phyloP scores from a whole-genome alignment of 2,888 invertebrate species.

The Geotrupes spiniger region DNA sequence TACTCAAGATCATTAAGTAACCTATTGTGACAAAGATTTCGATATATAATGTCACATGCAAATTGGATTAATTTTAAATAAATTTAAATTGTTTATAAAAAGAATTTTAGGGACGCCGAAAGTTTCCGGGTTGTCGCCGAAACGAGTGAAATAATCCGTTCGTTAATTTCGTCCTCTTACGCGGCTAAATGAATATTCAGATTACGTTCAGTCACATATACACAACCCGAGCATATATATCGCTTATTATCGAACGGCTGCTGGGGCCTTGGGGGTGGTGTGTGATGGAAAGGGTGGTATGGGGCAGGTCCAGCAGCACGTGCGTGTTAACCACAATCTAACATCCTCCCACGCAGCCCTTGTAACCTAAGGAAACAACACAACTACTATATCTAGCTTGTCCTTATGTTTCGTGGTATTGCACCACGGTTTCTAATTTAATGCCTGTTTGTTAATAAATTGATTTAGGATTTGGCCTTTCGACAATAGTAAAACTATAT shows the following conservation, averaged over 20 bases:
- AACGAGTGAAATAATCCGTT: too few relatives aligned
- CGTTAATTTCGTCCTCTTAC: too few relatives aligned
- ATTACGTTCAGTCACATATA: constrained; percentile 11
- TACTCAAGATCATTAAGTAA: too few relatives aligned
- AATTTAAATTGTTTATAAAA: too few relatives aligned
- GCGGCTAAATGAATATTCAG: constrained; percentile 13
- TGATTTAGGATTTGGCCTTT: too few relatives aligned
- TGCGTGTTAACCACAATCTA: constrained; percentile 48
- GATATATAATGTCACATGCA: too few relatives aligned
- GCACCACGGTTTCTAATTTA: constrained; percentile 33
- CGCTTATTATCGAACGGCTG: constrained; percentile 24
- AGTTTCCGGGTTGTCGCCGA: too few relatives aligned
- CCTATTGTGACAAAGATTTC: too few relatives aligned
- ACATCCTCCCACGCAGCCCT: constrained; percentile 49
- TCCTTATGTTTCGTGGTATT: constrained; percentile 31
- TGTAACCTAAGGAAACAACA: constrained; percentile 47
- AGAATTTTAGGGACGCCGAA: too few relatives aligned
- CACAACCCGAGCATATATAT: constrained; percentile 20
- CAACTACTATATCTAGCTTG: constrained; percentile 46
- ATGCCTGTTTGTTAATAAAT: too few relatives aligned
- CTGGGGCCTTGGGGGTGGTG: not conserved
- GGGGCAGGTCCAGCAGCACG: constrained; percentile 46
- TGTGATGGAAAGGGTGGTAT: constrained; percentile 33
- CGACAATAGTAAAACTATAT: too few relatives aligned
- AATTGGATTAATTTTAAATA: too few relatives aligned